Base-by-base conservation (phyloP, 2,888 invertebrate genomes). In the Rhingia rostrata region DNA sequence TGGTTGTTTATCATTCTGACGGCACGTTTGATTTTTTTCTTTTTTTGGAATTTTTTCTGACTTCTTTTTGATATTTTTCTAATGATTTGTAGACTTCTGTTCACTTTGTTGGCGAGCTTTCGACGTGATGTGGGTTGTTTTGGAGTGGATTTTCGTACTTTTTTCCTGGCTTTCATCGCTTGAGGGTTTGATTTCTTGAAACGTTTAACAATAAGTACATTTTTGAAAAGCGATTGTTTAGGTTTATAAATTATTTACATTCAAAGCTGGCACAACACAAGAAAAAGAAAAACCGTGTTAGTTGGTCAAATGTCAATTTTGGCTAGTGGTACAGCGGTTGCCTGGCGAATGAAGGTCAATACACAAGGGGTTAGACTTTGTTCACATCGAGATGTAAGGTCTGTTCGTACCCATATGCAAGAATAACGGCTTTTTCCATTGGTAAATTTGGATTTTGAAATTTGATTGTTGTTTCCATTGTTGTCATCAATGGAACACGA, bases 131-230 rank as follows among this genome's bases (percentile, higher is more conserved):
- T 10, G 1, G 53, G 14, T 12, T 14, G 37, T 35, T 45, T 69
- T 6, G n/a, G 12, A 3, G 6, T 61, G 1, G 14, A 2, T 14
- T 53, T 79, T 6, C 6, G 12, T 32, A 0, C 3, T 10, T 14
- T 67, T n/a, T 10, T 47, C 32, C 30, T 61, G 0, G 14, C 2
- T 49, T 67, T 73, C 66, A 74, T 80, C 7, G 5, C 47, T 54
- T 47, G 4, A 22, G 22, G 22, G 35, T 30, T 22, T 7, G 14
- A 10, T 3, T 1, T 45, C 6, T 12, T 47, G 47, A 6, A 47
- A 4, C 22, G 9, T 49, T 6, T 12, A 9, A 7, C 3, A 4
- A 45, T 3, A 4, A 43, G 4, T 7, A 12, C 33, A 35, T 33
- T 2, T 33, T 33, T 22, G 22, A 22, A 22, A 22, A 22, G 22